Percentiles rank a stretch among this genome's conserved stretches.
These are phyloP conservation scores for Probaryconus sp. DNA, from an alignment of 1,140 invertebrate genomes.

Conservation along the genomic window DNA sequence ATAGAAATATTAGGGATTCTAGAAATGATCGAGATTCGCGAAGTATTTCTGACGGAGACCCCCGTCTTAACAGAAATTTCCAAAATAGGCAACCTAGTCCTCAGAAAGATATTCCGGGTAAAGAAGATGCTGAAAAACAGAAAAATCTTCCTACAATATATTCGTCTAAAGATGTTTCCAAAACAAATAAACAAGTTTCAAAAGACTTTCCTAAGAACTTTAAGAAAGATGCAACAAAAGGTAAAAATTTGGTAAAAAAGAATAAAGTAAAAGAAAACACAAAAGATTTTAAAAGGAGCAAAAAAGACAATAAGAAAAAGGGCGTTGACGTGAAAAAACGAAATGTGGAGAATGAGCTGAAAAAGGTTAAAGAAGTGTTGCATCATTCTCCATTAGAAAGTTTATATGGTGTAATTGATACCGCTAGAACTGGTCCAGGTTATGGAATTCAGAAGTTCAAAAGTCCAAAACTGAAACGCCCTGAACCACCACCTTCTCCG, in stretches of 20 bases:
- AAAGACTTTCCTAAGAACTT: too few relatives aligned
- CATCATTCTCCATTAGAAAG: slow-evolving; percentile 79
- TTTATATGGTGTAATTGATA: slow-evolving; percentile 79
- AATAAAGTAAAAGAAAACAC: too few relatives aligned
- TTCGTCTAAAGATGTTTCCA: too few relatives aligned
- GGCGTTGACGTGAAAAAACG: not conserved
- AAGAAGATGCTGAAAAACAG: slow-evolving; percentile 5
- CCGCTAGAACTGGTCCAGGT: slow-evolving; percentile 74
- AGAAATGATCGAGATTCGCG: slow-evolving; percentile 12
- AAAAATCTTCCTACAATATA: not conserved
- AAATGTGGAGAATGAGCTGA: slow-evolving; percentile 3
- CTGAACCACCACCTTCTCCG: slow-evolving; percentile 32
- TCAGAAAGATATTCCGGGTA: slow-evolving; percentile 1
- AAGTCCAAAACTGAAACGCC: slow-evolving; percentile 82
- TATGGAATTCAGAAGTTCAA: slow-evolving; percentile 82
- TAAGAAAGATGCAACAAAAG: too few relatives aligned
- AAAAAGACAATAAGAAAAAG: slow-evolving; percentile 2
- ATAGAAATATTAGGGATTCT: slow-evolving; percentile 32
- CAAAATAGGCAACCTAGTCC: slow-evolving; percentile 11
- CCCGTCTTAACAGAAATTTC: slow-evolving; percentile 46
- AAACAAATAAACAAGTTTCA: too few relatives aligned
- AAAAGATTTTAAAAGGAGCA: too few relatives aligned
- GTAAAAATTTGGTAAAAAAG: too few relatives aligned
- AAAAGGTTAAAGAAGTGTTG: slow-evolving; percentile 50
- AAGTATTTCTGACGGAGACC: slow-evolving; percentile 43